phyloP scores from a whole-genome alignment of 2,113 vertebrate genomes.

The Malurus cyaneus region DNA sequence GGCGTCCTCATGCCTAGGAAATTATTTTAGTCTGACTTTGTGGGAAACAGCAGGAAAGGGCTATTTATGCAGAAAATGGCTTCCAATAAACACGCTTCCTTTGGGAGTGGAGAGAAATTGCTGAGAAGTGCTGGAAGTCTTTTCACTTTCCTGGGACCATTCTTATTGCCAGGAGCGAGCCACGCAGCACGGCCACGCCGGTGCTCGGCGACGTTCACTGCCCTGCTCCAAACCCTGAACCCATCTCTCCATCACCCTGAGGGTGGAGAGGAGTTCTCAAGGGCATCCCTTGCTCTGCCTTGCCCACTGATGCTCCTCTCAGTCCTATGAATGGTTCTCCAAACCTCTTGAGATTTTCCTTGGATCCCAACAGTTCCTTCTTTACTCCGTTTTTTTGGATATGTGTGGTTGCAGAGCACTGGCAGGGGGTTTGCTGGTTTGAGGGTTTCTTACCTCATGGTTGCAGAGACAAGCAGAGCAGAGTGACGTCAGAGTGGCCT shows the following conservation, averaged over 20 bases:
- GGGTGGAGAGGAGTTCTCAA: not conserved
- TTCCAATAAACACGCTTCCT: not conserved
- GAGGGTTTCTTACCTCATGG: not conserved
- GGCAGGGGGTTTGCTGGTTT: not conserved
- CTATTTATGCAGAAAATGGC: constrained; percentile 51
- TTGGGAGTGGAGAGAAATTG: not conserved
- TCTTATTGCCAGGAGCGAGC: not conserved
- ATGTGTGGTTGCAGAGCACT: not conserved
- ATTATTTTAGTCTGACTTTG: constrained; percentile 8
- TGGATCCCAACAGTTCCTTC: not conserved
- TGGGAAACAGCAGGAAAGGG: constrained; percentile 34
- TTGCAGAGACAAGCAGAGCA: not conserved
- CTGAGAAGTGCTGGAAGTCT: constrained; percentile 31
- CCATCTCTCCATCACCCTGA: not conserved
- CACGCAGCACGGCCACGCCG: fast-evolving
- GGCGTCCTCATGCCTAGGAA: not conserved
- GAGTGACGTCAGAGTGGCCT: not conserved
- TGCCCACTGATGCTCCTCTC: not conserved
- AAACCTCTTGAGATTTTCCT: not conserved
- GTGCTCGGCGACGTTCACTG: fast-evolving
- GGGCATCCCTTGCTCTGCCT: fast-evolving
- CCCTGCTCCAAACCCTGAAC: not conserved
- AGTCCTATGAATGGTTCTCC: not conserved
- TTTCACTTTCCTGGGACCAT: not conserved
- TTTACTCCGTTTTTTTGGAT: not conserved